Conservation (phyloP, 2,888 invertebrate species). For the Aporophyla nigra region DNA sequence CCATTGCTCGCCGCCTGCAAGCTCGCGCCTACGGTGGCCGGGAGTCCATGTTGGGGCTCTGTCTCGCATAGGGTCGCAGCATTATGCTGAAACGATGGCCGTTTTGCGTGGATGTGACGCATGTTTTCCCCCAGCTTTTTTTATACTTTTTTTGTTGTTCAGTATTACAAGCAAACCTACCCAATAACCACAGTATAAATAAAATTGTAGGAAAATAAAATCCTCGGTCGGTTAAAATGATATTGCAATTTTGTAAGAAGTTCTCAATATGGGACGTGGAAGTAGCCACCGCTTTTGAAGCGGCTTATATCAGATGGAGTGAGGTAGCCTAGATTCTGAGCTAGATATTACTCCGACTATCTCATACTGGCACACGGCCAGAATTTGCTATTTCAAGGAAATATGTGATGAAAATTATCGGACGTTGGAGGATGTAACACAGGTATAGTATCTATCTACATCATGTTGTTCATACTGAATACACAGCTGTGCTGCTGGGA, state of each 20-base stretch:
- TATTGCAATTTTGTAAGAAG: constrained; percentile 12
- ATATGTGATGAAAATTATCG: constrained; percentile 2
- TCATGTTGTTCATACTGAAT: not conserved
- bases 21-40: no score
- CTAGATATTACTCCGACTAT: constrained; percentile 32
- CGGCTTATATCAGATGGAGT: constrained; percentile 43
- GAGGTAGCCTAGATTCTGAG: constrained; percentile 41
- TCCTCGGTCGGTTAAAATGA: constrained; percentile 1
- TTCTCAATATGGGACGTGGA: not conserved
- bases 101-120: no score
- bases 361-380: constrained; percentile 39
- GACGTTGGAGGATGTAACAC: not conserved
- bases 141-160: no score
- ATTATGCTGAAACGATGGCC: no score
- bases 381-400: constrained; percentile 14
- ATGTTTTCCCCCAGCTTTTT: no score
- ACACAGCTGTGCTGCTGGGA: not conserved
- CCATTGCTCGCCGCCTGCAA: no score
- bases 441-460: not conserved
- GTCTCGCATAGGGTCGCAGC: no score
- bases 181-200: not conserved
- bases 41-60: no score
- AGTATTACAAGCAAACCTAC: not conserved
- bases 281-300: constrained; percentile 20
- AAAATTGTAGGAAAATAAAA: not conserved